Evolutionary conservation across 2,797 vertebrate species (phyloP).

Genomic region (Pangasius mekongensis): DNA sequence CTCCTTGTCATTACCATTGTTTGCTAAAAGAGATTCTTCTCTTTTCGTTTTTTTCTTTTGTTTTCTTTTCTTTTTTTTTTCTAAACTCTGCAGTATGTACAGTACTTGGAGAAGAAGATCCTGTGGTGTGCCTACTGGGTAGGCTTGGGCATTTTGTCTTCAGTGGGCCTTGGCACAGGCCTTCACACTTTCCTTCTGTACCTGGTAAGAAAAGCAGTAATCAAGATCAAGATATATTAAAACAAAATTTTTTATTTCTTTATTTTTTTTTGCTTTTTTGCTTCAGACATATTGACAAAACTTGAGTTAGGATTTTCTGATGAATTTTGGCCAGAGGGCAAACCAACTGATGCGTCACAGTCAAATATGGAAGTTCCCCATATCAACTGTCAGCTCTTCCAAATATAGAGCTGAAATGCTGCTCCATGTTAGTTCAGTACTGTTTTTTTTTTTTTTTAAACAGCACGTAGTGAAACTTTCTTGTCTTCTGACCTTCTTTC

Average conservation of each 20-base stretch:
- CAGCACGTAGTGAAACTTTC: not conserved
- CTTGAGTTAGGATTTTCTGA: not conserved
- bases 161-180: slow-evolving; percentile 96
- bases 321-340: not conserved
- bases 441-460: not conserved
- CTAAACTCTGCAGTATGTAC: slow-evolving; percentile 82
- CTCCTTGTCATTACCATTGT: not conserved
- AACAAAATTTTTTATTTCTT: not conserved
- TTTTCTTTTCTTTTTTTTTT: not conserved
- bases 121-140: slow-evolving; percentile 99
- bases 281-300: not conserved
- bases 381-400: slow-evolving; percentile 35
- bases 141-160: slow-evolving; percentile 96
- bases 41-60: not conserved
- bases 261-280: not conserved
- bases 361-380: slow-evolving; percentile 35
- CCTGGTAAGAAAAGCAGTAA: slow-evolving; percentile 81
- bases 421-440: not conserved
- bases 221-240: not conserved
- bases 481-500: not conserved
- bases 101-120: slow-evolving; percentile 88
- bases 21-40: not conserved
- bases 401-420: slow-evolving; percentile 27
- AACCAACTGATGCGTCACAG: slow-evolving; percentile 11
- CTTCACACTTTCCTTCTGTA: slow-evolving; percentile 98